Conservation (phyloP, 2,113 vertebrate species). For the Gymnarchus niloticus region DNA sequence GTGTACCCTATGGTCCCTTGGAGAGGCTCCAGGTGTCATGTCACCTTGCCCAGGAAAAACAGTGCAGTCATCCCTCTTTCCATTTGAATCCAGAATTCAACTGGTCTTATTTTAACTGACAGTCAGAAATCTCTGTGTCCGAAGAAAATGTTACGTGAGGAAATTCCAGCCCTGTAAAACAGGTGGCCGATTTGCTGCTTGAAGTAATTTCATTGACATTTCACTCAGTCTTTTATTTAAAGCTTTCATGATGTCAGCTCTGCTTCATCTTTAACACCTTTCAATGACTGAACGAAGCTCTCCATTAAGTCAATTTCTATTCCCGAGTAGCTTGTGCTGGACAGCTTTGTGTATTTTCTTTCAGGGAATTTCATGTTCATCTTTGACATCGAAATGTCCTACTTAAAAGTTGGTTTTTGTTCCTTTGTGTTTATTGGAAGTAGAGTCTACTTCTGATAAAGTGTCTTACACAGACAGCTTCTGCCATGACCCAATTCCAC, state of each 20-base stretch:
- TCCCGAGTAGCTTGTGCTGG: background rate
- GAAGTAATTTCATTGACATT: background rate
- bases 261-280: background rate
- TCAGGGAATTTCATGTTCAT: background rate
- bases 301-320: background rate
- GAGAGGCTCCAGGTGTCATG: too few relatives aligned
- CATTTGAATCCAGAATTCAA: too few relatives aligned
- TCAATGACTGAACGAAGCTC: background rate
- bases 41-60: too few relatives aligned
- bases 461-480: background rate
- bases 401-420: background rate
- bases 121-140: too few relatives aligned
- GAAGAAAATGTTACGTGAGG: background rate
- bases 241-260: background rate
- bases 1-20: too few relatives aligned
- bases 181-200: background rate
- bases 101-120: too few relatives aligned
- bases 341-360: background rate
- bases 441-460: background rate
- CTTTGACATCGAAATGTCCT: background rate
- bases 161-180: background rate
- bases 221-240: background rate
- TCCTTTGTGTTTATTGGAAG: background rate
- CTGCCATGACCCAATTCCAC: background rate
- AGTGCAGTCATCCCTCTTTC: too few relatives aligned